phyloP scores from a whole-genome alignment of 2,888 invertebrate species.

The Anodontia alba region DNA sequence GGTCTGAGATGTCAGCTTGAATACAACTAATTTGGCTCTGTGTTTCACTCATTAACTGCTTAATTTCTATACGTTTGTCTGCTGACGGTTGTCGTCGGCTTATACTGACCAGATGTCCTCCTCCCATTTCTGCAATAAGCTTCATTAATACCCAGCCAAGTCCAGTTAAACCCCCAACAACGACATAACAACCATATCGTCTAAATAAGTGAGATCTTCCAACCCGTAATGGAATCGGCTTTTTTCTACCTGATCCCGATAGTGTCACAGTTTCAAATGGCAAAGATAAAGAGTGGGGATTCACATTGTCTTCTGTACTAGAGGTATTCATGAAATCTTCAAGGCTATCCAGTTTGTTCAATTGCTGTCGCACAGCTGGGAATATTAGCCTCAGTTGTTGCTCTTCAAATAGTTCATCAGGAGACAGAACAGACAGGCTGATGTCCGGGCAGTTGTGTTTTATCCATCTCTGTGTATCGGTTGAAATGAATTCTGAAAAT shows the following conservation, averaged over 20 bases:
- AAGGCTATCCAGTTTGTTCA: no score
- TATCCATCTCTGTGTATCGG: no score
- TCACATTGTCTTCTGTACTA: no score
- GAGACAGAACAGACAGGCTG: no score
- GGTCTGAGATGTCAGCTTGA: not conserved
- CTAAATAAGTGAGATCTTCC: not conserved
- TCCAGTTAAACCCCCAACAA: constrained; percentile 70
- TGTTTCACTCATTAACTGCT: constrained; percentile 14
- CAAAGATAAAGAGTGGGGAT: no score
- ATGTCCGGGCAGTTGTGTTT: no score
- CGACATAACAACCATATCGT: constrained; percentile 33
- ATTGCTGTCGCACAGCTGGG: no score
- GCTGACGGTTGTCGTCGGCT: constrained; percentile 43
- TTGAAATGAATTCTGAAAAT: no score
- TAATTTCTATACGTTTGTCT: constrained; percentile 45
- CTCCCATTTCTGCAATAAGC: constrained; percentile 55
- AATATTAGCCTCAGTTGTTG: no score
- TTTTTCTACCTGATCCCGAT: not conserved
- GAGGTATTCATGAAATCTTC: no score
- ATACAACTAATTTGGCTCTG: not conserved
- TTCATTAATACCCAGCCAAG: constrained; percentile 69
- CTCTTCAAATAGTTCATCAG: no score
- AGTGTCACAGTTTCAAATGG: no score
- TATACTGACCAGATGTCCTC: constrained; percentile 59
- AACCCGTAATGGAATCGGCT: not conserved